Evolutionary conservation across 1,140 invertebrate species (phyloP).

Genomic region (Vanessa atalanta): DNA sequence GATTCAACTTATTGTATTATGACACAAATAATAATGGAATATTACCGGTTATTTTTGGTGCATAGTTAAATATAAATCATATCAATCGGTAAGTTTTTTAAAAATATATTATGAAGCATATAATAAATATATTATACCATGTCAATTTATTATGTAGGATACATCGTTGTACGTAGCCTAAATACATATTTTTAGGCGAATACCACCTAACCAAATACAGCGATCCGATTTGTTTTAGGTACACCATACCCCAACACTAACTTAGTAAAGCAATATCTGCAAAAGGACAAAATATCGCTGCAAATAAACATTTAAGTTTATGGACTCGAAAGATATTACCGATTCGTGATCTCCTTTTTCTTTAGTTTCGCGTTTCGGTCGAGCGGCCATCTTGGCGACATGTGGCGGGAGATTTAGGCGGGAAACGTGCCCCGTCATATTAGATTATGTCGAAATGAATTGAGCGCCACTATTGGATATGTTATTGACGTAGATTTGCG

Average conservation of each 20-base stretch:
- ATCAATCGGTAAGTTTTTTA: too few species aligned
- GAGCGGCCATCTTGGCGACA: constrained; percentile 80
- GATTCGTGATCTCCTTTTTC: constrained; percentile 80
- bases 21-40: too few species aligned
- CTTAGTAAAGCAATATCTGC: constrained; percentile 74
- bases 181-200: neutral
- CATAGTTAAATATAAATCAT: too few species aligned
- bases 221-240: constrained; percentile 9
- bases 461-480: constrained; percentile 81
- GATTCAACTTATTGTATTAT: too few species aligned
- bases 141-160: too few species aligned
- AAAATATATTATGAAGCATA: too few species aligned
- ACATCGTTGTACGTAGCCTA: neutral
- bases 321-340: constrained; percentile 80
- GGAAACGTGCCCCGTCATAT: constrained; percentile 77
- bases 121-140: too few species aligned
- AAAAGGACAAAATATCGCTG: constrained; percentile 79
- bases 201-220: neutral
- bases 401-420: constrained; percentile 80
- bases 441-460: constrained; percentile 81
- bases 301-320: constrained; percentile 81
- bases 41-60: too few species aligned
- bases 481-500: constrained; percentile 81
- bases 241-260: constrained; percentile 35
- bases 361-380: constrained; percentile 75